Conservation (phyloP, 2,888 invertebrate species). For the Cancer borealis region DNA sequence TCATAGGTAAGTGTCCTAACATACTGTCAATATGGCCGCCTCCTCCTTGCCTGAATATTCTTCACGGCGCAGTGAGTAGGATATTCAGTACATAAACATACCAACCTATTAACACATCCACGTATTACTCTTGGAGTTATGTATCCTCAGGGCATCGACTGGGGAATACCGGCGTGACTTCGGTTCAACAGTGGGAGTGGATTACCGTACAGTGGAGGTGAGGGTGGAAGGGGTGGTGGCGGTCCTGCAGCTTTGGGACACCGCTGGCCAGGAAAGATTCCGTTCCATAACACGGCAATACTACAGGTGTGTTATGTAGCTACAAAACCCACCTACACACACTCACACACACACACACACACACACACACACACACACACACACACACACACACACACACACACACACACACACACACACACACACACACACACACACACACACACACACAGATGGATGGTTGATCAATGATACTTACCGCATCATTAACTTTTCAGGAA, state of each 20-base stretch:
- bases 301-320: conserved; percentile 78
- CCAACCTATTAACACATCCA: too few species aligned
- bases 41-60: too few species aligned
- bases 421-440: not conserved
- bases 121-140: not conserved
- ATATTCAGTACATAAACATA: too few species aligned
- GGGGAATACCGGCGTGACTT: conserved; percentile 82
- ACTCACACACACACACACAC: not conserved
- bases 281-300: conserved; percentile 83
- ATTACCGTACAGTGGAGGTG: conserved; percentile 82
- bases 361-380: not conserved
- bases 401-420: not conserved
- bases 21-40: not conserved
- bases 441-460: not conserved
- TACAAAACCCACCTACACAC: not conserved
- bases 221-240: conserved; percentile 80
- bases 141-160: conserved; percentile 80
- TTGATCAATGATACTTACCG: too few species aligned
- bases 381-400: not conserved
- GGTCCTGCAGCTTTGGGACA: conserved; percentile 82
- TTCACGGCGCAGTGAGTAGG: too few species aligned
- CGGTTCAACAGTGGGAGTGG: conserved; percentile 83
- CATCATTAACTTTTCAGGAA: conserved; percentile 79
- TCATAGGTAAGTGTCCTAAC: conserved; percentile 79
- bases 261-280: conserved; percentile 81